Conservation (phyloP, 2,113 vertebrate genomes). For the Vidua chalybeata region DNA sequence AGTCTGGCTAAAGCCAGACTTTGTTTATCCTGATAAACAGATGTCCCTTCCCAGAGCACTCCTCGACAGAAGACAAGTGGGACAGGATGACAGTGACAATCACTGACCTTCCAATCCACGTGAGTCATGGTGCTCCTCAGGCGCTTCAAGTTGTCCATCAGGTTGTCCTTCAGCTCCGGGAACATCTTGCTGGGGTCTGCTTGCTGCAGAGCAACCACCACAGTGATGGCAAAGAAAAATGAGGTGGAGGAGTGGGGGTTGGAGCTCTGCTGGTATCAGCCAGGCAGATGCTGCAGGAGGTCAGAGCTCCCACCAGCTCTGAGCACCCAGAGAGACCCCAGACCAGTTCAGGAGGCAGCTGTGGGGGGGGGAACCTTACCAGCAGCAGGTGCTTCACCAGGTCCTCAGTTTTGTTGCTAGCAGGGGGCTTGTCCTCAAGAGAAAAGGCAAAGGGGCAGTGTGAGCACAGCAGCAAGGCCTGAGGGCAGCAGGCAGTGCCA, state of each 20-base stretch:
- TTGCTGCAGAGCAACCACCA: conserved; percentile 41
- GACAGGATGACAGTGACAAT: background rate
- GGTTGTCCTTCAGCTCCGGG: conserved; percentile 77
- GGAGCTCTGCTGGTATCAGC: background rate
- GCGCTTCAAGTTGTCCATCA: conserved; percentile 77
- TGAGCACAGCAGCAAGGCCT: background rate
- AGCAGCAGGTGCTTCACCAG: conserved; percentile 81
- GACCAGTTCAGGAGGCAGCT: background rate
- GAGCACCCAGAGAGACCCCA: background rate
- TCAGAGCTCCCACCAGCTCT: background rate
- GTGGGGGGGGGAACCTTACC: conserved; percentile 60
- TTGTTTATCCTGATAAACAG: background rate
- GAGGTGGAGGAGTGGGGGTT: accelerated
- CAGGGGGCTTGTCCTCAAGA: conserved; percentile 24
- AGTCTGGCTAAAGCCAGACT: background rate
- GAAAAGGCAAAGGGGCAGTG: background rate
- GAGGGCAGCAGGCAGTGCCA: background rate
- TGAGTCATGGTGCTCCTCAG: conserved; percentile 71
- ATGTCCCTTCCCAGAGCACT: background rate
- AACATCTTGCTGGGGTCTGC: conserved; percentile 69
- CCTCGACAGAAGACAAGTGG: background rate
- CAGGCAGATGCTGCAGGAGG: background rate
- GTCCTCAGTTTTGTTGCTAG: conserved; percentile 76
- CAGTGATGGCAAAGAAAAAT: background rate
- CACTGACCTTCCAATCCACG: conserved; percentile 77